Base-by-base conservation (phyloP, 2,888 invertebrate genomes). In the Isoperla grammatica region DNA sequence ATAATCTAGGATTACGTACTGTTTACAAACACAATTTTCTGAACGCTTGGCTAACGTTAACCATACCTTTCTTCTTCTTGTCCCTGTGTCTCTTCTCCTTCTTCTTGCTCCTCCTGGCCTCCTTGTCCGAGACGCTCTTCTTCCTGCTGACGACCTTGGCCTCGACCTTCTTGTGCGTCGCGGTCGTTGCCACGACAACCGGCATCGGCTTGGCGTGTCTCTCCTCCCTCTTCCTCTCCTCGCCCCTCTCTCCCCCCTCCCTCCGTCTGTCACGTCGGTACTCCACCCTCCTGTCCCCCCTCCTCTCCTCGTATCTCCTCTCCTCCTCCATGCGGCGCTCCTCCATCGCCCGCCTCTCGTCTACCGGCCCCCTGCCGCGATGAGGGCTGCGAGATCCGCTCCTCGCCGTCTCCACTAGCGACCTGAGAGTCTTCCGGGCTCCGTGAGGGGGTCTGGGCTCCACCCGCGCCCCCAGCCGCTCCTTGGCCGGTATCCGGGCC, bases 391-490 rank as follows among this genome's bases (percentile, higher is more conserved):
- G 29, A 8, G 29, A 29, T 48, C 61, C 20, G 2, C 60, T 58
- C 23, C 57, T 56, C 42, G 61, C 62, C 54, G 59, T 58, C 55
- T 65, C 65, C 0, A 65, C 61, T 35, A 63, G 57, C 45, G 63
- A 63, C 39, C 61, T 61, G 23, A 65, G 45, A 3, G 61, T 60
- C 42, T 62, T 64, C 23, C 60, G 56, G 15, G 50, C 19, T 12
- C 29, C 39, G 8, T 23, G 22, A 35, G 56, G 23, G 23, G 42
- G 19, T 17, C 17, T 13, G 11, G 76, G 67, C 64, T 83, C 83
- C 0, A 89, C 79, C 75, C 88, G 87, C 1, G 87, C 86, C 0
- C 90, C 91, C 2, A 91, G 76, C 46, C 91, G 79, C 64, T 90
- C 90, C 72, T 90, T 90, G 0, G 89, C 85, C 0, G 90, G 88